Evolutionary conservation across 2,888 invertebrate species (phyloP).

Genomic region (Tinea trinotella): DNA sequence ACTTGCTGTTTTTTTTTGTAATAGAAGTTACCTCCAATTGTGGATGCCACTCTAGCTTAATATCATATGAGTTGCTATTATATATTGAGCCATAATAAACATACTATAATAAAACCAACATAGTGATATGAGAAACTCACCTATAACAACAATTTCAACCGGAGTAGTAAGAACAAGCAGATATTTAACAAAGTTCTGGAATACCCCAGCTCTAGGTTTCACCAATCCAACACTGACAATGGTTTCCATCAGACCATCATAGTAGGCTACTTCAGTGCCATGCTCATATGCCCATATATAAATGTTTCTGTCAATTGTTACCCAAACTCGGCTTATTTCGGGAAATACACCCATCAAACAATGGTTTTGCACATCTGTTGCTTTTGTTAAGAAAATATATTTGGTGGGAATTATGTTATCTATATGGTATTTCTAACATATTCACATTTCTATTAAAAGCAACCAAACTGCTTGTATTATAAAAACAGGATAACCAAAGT

Average conservation of each 20-base stretch:
- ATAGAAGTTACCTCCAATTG: too few relatives aligned
- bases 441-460: too few relatives aligned
- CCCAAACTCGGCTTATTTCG: constrained; percentile 96
- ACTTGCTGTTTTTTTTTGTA: too few relatives aligned
- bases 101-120: too few relatives aligned
- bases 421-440: too few relatives aligned
- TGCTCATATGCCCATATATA: constrained; percentile 99
- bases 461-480: too few relatives aligned
- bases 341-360: constrained; percentile 98
- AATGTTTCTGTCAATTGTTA: constrained; percentile 97
- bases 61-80: too few relatives aligned
- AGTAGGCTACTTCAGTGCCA: constrained; percentile 95
- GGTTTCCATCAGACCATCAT: constrained; percentile 94
- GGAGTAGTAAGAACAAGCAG: constrained; percentile 94
- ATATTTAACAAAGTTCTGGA: constrained; percentile 91
- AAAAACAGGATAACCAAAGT: too few relatives aligned
- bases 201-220: constrained; percentile 89
- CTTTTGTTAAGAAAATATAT: constrained; percentile 29
- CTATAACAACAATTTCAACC: constrained; percentile 92
- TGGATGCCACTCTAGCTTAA: too few relatives aligned
- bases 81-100: too few relatives aligned
- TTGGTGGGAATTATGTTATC: too few relatives aligned
- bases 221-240: constrained; percentile 95
- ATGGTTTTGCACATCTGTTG: constrained; percentile 92
- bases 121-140: constrained; percentile 63